Evolutionary conservation across 37 sponge, comb jelly and placozoan species (phyloP), one percentile per base, ranked within the genome.

Genomic region (Theonella swinhoei): DNA sequence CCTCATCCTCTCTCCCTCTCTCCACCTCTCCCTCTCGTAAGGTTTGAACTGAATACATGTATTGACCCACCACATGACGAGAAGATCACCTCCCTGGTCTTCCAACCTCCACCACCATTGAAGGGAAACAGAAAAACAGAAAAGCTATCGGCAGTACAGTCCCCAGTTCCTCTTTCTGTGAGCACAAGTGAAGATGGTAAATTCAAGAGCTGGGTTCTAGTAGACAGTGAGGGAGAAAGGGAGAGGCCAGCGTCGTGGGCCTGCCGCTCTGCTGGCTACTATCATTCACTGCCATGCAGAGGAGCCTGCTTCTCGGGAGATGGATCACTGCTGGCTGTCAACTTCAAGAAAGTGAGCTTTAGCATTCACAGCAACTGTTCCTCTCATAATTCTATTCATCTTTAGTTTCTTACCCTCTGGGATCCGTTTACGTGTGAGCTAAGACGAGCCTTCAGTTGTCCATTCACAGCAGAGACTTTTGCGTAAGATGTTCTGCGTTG

Each of bases 51-150:
- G 34, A 93, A 84, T 70, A 88, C 95, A 0, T 84, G 83, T 40
- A 89, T 95, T 0, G 96, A 95, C 39, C 91, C 93, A 33, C 96
- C 96, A 67, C 96, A 95, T 59, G 30, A 82, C 17, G 33, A 74
- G 4, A 11, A 25, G 11, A 70, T 95, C 59, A 95, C 95, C 4
- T 36, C 60, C n/a, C 74, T 95, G 26, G 17, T 39, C 33, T 95
- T 90, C 68, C 84, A 86, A 64, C 96, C 96, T 2, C 14, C 25
- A 20, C 54, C 62, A 20, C 1, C 31, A 25, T 31, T 42, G 3
- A 34, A 17, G 22, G 7, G 33, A 23, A 33, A 42, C 26, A 4
- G 47, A 38, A 64, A 7, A 62, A 3, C 7, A 31, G 59, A 83
- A 23, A 39, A 32, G 23, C 11, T 37, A 26, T 75, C 69, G 1